Base-by-base conservation (phyloP, 2,113 vertebrate species). In the Dipodomys spectabilis region DNA sequence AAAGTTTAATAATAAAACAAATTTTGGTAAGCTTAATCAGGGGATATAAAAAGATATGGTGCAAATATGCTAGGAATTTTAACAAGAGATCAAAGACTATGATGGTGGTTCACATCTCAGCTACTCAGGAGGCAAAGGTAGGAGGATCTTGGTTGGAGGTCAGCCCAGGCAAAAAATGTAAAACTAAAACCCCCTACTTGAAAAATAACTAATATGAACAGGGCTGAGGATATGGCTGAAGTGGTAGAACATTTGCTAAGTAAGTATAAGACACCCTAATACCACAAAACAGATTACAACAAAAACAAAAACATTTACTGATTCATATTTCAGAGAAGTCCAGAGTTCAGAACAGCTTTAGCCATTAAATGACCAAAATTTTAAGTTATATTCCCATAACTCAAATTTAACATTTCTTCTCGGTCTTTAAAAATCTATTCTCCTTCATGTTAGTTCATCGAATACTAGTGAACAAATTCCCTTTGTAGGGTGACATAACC, bases 1-100 rank as follows among this genome's bases (percentile, higher is more conserved):
- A 79, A 87, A 73, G 30, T 79, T 57, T 91, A 79, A 62, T 20
- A 77, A 90, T 74, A 81, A 64, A 64, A 44, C 57, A 73, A 74
- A 60, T 79, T 27, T 57, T 69, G 28, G 6, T 25, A 82, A 85
- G 16, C 64, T 73, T 44, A 20, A 72, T 67, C 13, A 68, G 6
- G 35, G 5, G 6, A n/a, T 78, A 30, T 79, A 45, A 79, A 78
- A 45, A 72, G 72, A 71, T 7, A 45, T 15, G 6, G 7, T 7
- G 12, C 44, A 81, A 81, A 27, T 92, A 45, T 65, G 78, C 57
- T 69, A 69, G 49, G 7, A 90, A 84, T 75, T 30, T 44, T 20
- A 5, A 80, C 65, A 74, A 74, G 18, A 19, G 8, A 39, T 32
- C 23, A 1, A 15, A 57, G 53, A 57, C 53, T 57, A 57, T 57